These are phyloP conservation scores for Chironomus tentans DNA, from an alignment of 2,888 invertebrate genomes.

Conservation along the genomic window DNA sequence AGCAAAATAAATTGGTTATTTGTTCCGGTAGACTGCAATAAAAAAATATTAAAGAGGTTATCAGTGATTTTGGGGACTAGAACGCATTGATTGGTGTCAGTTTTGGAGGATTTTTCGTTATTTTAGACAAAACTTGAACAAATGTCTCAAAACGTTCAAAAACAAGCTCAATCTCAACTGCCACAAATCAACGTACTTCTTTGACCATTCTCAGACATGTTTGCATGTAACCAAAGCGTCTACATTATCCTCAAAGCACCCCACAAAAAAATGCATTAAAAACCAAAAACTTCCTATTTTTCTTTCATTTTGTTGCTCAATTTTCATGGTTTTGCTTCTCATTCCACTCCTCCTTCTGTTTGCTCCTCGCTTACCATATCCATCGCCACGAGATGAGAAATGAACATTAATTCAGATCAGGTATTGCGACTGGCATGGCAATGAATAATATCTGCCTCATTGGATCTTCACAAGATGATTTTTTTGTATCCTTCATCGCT, in stretches of 20 bases:
- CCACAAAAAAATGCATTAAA: not conserved
- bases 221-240: not conserved
- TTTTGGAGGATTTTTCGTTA: too few relatives aligned
- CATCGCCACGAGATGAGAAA: not conserved
- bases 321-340: too few relatives aligned
- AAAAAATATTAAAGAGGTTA: not conserved
- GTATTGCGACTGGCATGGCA: conserved; percentile 25
- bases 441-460: conserved; percentile 23
- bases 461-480: conserved; percentile 3
- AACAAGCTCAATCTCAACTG: too few relatives aligned
- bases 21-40: conserved; percentile 22
- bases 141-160: too few relatives aligned
- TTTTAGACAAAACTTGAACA: too few relatives aligned
- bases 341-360: too few relatives aligned
- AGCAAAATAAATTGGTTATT: conserved; percentile 12
- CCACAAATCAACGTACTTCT: too few relatives aligned
- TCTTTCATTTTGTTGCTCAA: not conserved
- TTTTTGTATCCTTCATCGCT: not conserved
- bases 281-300: not conserved
- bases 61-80: too few relatives aligned
- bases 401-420: conserved; percentile 24
- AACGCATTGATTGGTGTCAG: too few relatives aligned
- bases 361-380: not conserved
- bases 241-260: too few relatives aligned
- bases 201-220: not conserved